A percentile compares a stretch with the other conserved stretches of the same genome.
phyloP scores from a whole-genome alignment of 37 sponge, comb jelly and placozoan genomes.

The Theonella swinhoei region DNA sequence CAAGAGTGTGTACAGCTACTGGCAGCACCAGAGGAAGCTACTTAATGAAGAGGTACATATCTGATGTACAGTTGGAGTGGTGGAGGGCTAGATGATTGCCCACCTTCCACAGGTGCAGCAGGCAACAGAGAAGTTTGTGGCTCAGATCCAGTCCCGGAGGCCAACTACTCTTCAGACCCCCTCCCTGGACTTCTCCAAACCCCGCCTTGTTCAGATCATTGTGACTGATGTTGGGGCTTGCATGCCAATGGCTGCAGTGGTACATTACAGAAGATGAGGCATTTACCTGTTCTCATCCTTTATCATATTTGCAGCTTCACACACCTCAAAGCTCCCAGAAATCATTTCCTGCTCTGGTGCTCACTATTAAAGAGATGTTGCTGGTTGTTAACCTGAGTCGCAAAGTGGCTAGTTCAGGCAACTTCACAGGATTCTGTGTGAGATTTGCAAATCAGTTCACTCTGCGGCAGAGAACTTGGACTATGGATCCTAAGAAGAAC shows the following conservation, averaged over 20 bases:
- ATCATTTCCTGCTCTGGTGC: conserved; percentile 71
- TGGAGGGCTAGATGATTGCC: background rate
- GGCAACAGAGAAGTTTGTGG: conserved; percentile 73
- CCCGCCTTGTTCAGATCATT: conserved; percentile 79
- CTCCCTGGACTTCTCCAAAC: conserved; percentile 77
- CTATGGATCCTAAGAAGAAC: conserved; percentile 48
- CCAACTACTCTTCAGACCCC: conserved; percentile 41
- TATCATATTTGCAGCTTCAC: conserved; percentile 4
- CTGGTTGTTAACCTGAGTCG: conserved; percentile 65
- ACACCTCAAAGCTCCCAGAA: conserved; percentile 22
- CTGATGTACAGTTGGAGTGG: background rate
- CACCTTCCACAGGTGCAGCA: conserved; percentile 44
- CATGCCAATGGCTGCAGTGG: conserved; percentile 67
- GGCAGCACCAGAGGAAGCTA: conserved; percentile 78
- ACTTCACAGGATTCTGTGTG: conserved; percentile 64
- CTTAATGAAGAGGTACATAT: conserved; percentile 68
- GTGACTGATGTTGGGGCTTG: conserved; percentile 81
- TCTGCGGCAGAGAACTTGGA: conserved; percentile 70
- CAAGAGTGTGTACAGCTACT: conserved; percentile 78
- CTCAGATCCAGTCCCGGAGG: conserved; percentile 34
- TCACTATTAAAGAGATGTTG: conserved; percentile 79
- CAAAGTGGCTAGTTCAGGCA: conserved; percentile 61
- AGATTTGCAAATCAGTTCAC: conserved; percentile 75
- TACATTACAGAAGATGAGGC: conserved; percentile 5
- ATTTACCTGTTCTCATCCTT: background rate